A percentile compares a stretch with the other conserved stretches of the same genome.
Conservation (phyloP, 1,140 invertebrate genomes). For the Sweltsa coloradensis region DNA sequence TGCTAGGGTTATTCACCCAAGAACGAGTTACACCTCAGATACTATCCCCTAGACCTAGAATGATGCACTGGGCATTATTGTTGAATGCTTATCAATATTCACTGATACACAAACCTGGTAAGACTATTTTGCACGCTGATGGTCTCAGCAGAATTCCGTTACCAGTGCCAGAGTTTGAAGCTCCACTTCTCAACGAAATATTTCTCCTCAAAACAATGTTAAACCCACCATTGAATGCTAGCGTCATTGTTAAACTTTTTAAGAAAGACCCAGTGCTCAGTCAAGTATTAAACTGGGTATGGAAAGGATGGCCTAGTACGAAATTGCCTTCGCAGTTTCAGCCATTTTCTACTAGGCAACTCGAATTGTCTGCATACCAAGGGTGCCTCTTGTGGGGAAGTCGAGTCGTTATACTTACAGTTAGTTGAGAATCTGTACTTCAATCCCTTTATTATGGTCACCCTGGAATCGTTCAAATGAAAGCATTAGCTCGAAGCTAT, state of each 20-base stretch:
- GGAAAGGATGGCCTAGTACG: conserved; percentile 2
- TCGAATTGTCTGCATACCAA: conserved; percentile 9
- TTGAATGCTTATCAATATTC: background rate
- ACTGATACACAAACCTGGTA: background rate
- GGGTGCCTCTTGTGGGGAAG: conserved; percentile 12
- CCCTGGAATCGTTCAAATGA: conserved; percentile 26
- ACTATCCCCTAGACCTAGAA: too few relatives aligned
- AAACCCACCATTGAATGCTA: background rate
- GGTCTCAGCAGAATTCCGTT: background rate
- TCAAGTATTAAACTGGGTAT: background rate
- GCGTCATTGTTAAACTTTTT: background rate
- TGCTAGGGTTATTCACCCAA: conserved; percentile 31
- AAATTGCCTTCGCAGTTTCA: conserved; percentile 1
- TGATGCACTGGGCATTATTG: background rate
- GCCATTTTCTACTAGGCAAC: background rate
- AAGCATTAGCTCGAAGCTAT: conserved; percentile 25
- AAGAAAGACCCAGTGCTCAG: conserved; percentile 3
- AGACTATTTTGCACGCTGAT: background rate
- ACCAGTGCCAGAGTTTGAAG: background rate
- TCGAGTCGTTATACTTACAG: conserved; percentile 23
- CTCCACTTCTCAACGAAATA: background rate
- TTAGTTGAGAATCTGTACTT: conserved; percentile 18
- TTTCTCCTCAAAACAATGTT: conserved; percentile 7
- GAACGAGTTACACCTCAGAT: too few relatives aligned
- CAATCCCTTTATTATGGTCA: conserved; percentile 25